Evolutionary conservation across 2,797 vertebrate genomes (phyloP).

Genomic region (Propithecus deckenii): DNA sequence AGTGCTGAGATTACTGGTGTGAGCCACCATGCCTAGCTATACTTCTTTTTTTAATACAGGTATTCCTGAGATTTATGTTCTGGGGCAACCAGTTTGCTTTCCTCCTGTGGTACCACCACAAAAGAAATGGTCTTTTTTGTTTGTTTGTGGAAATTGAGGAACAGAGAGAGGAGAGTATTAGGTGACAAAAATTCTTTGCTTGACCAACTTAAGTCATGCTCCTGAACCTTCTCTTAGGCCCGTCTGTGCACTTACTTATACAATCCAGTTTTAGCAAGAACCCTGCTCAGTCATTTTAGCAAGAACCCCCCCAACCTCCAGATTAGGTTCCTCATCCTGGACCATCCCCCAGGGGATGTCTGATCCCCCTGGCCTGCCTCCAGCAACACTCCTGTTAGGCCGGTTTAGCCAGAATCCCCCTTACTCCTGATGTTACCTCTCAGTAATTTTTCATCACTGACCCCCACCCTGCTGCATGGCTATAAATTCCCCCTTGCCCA

Average conservation of each 20-base stretch:
- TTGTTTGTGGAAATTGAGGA: not conserved
- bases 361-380: not conserved
- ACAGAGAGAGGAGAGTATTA: not conserved
- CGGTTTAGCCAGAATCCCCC: not conserved
- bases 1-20: too few relatives aligned
- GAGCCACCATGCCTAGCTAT: too few relatives aligned
- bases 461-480: not conserved
- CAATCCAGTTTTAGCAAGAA: not conserved
- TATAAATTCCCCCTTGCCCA: not conserved
- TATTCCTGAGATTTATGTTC: not conserved
- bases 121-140: not conserved
- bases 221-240: not conserved
- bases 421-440: not conserved
- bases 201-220: not conserved
- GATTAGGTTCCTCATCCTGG: not conserved
- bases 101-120: not conserved
- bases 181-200: not conserved
- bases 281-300: not conserved
- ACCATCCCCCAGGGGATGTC: not conserved
- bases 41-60: not conserved
- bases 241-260: not conserved
- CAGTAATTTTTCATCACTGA: not conserved
- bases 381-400: not conserved
- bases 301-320: not conserved
- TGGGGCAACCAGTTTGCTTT: not conserved